Conservation (phyloP, 2,797 vertebrate genomes). For the Sparus aurata region DNA sequence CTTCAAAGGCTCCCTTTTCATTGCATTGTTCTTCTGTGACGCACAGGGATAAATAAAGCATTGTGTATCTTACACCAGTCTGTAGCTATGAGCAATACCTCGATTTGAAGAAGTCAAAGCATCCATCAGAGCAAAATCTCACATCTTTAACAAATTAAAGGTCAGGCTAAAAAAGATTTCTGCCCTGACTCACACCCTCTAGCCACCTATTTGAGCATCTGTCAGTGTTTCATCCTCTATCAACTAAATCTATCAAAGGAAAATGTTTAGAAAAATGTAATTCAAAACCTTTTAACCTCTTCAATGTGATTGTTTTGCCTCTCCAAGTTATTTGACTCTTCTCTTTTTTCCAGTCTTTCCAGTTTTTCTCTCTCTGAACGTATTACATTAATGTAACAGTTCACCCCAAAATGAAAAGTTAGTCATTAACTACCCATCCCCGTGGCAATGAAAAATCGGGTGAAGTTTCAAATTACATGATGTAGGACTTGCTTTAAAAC, state of each 20-base stretch:
- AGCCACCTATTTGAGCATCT: constrained; percentile 39
- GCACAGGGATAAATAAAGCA: constrained; percentile 33
- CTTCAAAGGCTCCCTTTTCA: constrained; percentile 46
- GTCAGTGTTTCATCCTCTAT: constrained; percentile 21
- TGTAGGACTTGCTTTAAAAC: no score
- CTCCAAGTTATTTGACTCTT: background rate
- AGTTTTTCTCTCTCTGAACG: background rate
- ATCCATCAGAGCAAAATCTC: constrained; percentile 38
- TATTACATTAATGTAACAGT: no score
- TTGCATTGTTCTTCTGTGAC: constrained; percentile 18
- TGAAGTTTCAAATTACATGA: no score
- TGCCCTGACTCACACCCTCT: constrained; percentile 13
- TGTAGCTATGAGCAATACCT: constrained; percentile 29
- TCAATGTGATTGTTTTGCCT: constrained; percentile 13
- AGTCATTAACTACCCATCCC: no score
- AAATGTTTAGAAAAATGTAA: constrained; percentile 24
- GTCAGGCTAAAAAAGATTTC: constrained; percentile 46
- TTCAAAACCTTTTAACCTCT: constrained; percentile 23
- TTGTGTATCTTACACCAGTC: constrained; percentile 1
- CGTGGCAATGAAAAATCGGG: no score
- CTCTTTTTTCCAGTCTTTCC: background rate
- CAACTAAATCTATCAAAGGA: constrained; percentile 5
- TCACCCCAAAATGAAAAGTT: no score
- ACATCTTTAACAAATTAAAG: constrained; percentile 47
- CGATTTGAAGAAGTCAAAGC: constrained; percentile 37